Evolutionary conservation across 2,113 vertebrate genomes (phyloP).

Genomic region (Lontra canadensis): DNA sequence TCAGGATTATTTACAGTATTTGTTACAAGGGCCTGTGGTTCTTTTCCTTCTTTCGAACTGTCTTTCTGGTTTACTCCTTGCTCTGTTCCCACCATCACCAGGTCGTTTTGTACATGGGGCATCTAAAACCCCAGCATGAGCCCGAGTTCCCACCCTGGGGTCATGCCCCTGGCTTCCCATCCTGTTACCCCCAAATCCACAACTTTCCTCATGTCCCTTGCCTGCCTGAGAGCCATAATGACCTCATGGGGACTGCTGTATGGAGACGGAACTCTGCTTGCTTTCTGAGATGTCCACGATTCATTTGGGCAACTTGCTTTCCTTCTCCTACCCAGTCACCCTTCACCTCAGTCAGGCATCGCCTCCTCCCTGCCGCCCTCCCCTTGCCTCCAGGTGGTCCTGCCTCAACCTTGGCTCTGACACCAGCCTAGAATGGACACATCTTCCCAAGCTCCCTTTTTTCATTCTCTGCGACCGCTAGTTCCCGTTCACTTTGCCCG

Average conservation of each 20-base stretch:
- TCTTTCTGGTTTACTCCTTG: background rate
- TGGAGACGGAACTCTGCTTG: background rate
- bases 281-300: background rate
- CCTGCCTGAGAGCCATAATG: background rate
- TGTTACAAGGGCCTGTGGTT: background rate
- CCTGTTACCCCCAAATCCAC: background rate
- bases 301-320: background rate
- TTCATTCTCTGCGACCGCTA: background rate
- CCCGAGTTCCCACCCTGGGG: background rate
- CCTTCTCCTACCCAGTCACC: background rate
- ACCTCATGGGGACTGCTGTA: background rate
- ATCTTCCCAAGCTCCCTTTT: background rate
- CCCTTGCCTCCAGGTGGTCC: background rate
- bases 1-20: background rate
- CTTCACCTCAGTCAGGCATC: background rate
- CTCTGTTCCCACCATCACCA: background rate
- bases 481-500: background rate
- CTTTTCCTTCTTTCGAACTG: background rate
- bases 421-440: background rate
- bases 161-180: background rate
- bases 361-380: background rate
- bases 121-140: background rate
- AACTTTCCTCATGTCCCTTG: background rate
- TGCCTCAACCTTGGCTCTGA: background rate
- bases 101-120: background rate